A percentile compares a stretch with the other conserved stretches of the same genome.
Evolutionary conservation across 2,888 invertebrate species (phyloP).

Genomic region (Plebejus melissa): DNA sequence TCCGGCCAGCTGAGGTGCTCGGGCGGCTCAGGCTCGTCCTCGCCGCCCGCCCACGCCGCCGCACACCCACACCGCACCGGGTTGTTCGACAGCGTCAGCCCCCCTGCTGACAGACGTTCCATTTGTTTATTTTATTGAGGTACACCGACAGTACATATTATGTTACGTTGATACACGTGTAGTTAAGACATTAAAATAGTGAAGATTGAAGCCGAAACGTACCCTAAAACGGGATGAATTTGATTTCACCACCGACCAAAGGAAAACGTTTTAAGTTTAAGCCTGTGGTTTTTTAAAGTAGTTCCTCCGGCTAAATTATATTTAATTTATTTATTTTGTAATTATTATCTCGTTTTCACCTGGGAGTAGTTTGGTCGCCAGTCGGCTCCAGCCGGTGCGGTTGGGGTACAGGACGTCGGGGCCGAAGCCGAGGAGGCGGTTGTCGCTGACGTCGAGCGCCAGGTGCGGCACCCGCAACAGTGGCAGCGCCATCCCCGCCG

Average conservation of each 20-base stretch:
- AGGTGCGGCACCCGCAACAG: conserved; percentile 86
- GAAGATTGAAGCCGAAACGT: too few relatives aligned
- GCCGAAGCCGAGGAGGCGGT: conserved; percentile 84
- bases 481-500: conserved; percentile 84
- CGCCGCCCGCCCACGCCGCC: conserved; percentile 81
- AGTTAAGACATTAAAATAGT: too few relatives aligned
- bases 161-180: too few relatives aligned
- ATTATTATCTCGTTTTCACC: conserved; percentile 64
- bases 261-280: neutral
- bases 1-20: conserved; percentile 85
- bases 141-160: too few relatives aligned
- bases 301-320: too few relatives aligned
- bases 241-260: too few relatives aligned
- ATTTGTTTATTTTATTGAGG: too few relatives aligned
- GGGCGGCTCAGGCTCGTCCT: conserved; percentile 68
- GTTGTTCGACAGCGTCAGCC: conserved; percentile 87
- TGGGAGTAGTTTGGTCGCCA: conserved; percentile 88
- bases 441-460: conserved; percentile 87
- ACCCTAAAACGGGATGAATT: too few relatives aligned
- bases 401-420: conserved; percentile 89
- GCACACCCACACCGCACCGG: conserved; percentile 91
- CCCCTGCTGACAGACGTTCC: conserved; percentile 59
- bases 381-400: conserved; percentile 87
- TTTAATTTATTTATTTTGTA: neutral
- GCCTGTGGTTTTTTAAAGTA: neutral